Conservation (phyloP, 2,797 vertebrate species). For the Epinephelus malabaricus region DNA sequence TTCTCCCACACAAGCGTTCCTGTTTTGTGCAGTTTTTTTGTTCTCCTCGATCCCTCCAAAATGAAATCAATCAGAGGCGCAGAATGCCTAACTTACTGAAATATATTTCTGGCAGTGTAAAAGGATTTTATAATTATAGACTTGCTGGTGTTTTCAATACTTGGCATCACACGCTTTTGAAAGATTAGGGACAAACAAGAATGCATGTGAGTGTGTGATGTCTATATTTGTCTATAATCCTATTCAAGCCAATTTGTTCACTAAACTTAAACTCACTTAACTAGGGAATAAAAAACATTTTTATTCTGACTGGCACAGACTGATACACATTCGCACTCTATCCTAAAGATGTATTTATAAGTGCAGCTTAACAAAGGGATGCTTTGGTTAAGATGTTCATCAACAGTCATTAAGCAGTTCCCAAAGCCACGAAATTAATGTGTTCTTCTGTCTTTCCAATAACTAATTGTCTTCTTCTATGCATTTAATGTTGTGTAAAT, state of each 20-base stretch:
- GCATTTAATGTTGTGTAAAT: conserved; percentile 31
- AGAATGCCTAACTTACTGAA: conserved; percentile 42
- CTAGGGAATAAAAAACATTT: conserved; percentile 4
- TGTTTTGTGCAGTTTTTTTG: conserved; percentile 42
- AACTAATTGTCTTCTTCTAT: conserved; percentile 5
- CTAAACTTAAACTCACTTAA: conserved; percentile 32
- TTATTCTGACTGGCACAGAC: background rate
- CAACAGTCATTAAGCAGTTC: background rate
- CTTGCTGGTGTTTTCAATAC: conserved; percentile 43
- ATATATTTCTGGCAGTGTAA: conserved; percentile 50
- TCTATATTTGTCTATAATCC: conserved; percentile 53
- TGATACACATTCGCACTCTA: background rate
- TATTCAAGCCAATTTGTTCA: conserved; percentile 34
- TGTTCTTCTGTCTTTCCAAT: background rate
- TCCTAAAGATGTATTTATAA: conserved; percentile 7
- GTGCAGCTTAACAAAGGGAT: background rate
- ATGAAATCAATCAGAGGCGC: conserved; percentile 56
- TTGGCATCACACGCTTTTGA: conserved; percentile 28
- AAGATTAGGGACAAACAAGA: conserved; percentile 52
- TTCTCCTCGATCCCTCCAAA: conserved; percentile 45
- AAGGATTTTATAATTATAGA: conserved; percentile 66
- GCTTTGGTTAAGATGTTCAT: conserved; percentile 5
- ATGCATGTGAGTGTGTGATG: conserved; percentile 20
- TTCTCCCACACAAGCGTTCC: conserved; percentile 51
- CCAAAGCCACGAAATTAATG: background rate